Conservation (phyloP, 2,888 invertebrate genomes). For the Acholoe squamosa region DNA sequence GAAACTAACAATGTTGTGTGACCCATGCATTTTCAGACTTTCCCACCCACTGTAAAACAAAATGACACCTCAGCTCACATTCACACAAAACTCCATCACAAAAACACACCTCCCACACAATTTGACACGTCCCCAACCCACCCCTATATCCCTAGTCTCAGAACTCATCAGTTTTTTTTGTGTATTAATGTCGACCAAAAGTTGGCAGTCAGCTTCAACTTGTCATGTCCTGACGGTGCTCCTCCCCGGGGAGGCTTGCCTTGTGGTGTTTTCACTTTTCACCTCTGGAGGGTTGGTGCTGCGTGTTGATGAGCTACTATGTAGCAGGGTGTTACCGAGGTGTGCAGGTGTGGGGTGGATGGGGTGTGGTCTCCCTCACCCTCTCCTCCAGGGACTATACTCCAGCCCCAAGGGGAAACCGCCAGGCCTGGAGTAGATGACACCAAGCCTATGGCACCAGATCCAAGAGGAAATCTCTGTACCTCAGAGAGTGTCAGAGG, state of each 20-base stretch:
- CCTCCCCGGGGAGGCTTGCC: conserved; percentile 6
- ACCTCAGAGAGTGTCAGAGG: neutral
- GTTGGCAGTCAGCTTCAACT: conserved; percentile 13
- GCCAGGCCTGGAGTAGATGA: neutral
- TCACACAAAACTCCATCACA: neutral
- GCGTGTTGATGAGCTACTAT: conserved; percentile 44
- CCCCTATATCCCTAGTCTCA: neutral
- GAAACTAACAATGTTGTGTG: too few relatives aligned
- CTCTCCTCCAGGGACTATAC: neutral
- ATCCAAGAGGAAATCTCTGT: neutral
- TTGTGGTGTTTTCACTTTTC: conserved; percentile 54
- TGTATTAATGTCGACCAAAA: neutral
- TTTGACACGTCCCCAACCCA: neutral
- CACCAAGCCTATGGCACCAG: neutral
- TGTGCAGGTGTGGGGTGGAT: neutral
- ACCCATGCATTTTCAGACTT: neutral
- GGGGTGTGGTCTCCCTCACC: conserved; percentile 40
- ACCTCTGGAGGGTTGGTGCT: neutral
- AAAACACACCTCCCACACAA: neutral
- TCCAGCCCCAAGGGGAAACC: neutral
- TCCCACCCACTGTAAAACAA: neutral
- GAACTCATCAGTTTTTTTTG: too few relatives aligned
- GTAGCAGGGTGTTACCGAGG: conserved; percentile 7
- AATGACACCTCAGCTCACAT: neutral
- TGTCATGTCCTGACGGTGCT: neutral